These are phyloP conservation scores for Atta colombica DNA, from an alignment of 1,140 invertebrate species.

Conservation along the genomic window DNA sequence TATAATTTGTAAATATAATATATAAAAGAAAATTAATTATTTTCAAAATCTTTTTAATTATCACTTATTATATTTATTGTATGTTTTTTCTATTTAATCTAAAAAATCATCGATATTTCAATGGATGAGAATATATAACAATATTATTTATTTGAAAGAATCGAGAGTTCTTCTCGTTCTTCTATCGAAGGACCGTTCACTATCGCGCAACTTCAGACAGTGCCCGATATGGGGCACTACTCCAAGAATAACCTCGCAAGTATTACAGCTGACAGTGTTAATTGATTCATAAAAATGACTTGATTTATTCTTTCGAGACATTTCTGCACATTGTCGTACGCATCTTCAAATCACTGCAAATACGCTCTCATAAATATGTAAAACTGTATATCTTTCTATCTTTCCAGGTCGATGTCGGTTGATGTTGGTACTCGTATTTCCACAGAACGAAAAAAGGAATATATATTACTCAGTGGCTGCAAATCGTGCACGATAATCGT, in stretches of 20 bases:
- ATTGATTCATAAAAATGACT: neutral
- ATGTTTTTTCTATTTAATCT: neutral
- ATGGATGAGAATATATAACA: too few relatives aligned
- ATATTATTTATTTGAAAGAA: neutral
- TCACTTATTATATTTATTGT: neutral
- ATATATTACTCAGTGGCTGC: slow-evolving; percentile 7
- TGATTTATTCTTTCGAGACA: neutral
- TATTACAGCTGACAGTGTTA: slow-evolving; percentile 2
- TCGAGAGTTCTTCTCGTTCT: neutral
- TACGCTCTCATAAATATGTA: neutral
- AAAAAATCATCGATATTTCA: neutral
- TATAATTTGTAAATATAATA: neutral
- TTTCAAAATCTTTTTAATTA: neutral
- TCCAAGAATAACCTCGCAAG: slow-evolving; percentile 71
- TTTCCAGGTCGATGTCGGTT: neutral
- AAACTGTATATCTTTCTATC: slow-evolving; percentile 35
- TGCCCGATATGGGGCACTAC: slow-evolving; percentile 51
- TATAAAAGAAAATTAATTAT: neutral
- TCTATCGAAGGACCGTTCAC: neutral
- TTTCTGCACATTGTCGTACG: neutral
- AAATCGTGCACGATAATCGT: neutral
- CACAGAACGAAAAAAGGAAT: neutral
- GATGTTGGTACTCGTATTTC: neutral
- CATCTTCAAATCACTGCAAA: neutral
- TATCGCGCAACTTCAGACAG: slow-evolving; percentile 61